Evolutionary conservation across 2,113 vertebrate genomes (phyloP).

Genomic region (Pholis gunnellus): DNA sequence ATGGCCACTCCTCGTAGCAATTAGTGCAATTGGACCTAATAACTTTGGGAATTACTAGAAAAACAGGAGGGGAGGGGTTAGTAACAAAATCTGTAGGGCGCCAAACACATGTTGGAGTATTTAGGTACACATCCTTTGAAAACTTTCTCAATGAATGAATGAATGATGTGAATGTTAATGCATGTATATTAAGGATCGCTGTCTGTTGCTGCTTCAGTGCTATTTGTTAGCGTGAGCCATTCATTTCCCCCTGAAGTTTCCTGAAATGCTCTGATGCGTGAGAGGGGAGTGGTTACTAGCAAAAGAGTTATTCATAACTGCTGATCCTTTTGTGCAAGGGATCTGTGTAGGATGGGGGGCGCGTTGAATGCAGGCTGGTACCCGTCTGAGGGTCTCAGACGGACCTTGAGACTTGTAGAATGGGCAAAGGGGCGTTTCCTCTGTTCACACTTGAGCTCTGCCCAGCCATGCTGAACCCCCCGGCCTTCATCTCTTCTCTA

Average conservation of each 20-base stretch:
- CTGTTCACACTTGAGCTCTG: conserved; percentile 83
- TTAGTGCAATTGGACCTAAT: conserved; percentile 79
- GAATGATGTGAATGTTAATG: conserved; percentile 46
- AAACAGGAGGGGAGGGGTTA: conserved; percentile 55
- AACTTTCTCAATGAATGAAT: conserved; percentile 30
- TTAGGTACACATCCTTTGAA: conserved; percentile 55
- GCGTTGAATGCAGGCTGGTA: conserved; percentile 65
- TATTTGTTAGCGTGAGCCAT: conserved; percentile 11
- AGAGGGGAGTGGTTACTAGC: conserved; percentile 38
- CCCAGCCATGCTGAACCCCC: conserved; percentile 83
- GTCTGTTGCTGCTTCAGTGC: conserved; percentile 15
- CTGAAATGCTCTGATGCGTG: conserved; percentile 36
- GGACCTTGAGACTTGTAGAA: conserved; percentile 74
- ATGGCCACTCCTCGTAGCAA: conserved; percentile 71
- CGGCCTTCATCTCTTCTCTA: conserved; percentile 69
- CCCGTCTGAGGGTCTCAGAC: conserved; percentile 58
- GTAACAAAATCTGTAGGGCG: conserved; percentile 40
- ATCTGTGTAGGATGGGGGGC: conserved; percentile 49
- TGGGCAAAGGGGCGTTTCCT: conserved; percentile 79
- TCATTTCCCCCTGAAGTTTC: background rate
- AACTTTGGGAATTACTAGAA: conserved; percentile 75
- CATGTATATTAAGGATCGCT: conserved; percentile 38
- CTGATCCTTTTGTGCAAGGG: conserved; percentile 58
- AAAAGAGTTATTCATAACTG: conserved; percentile 67
- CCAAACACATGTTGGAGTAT: conserved; percentile 67